Base-by-base conservation (phyloP, 2,113 vertebrate genomes). In the Pseudopodoces humilis region DNA sequence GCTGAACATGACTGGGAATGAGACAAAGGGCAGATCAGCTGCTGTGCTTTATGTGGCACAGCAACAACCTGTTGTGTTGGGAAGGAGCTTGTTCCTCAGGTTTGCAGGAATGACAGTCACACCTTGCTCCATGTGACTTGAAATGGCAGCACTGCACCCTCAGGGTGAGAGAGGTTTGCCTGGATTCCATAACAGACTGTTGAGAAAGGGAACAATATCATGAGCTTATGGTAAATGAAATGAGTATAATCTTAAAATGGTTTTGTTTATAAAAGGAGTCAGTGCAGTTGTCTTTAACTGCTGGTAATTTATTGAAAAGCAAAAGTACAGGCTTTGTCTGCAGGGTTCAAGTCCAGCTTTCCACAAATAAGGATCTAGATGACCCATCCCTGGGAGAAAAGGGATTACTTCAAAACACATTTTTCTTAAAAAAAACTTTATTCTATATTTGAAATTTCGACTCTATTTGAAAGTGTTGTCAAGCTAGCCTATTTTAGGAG, bases 31-130 rank as follows among this genome's bases (percentile, higher is more conserved):
- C 69, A 60, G 65, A 33, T 81, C 13, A 75, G 49, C 47, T 64
- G 52, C 24, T 76, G 53, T 49, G 58, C 87, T 84, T 78, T 37
- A 14, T n/a, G 49, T 75, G 82, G 33, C 58, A 11, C 63, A 62
- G 70, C 64, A 83, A 49, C 49, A 87, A 68, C 65, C 72, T 82
- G 39, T 88, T 84, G 58, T 82, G 53, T 62, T 64, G 62, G 41
- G 53, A 85, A 60, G 74, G 78, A 94, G 67, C 92, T 89, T 56
- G 87, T 93, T 96, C 84, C 67, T 95, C 84, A 82, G 74, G 92
- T 93, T 96, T 91, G 47, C 30, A 37, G 90, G 87, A 85, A 67
- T 78, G 65, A 20, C 49, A 53, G 87, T 79, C 84, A 69, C 84
- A 31, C 81, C 82, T 92, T 37, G 17, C 15, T 84, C 70, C 49